Conservation (phyloP, 2,113 vertebrate genomes). For the Ceyx melanurus region DNA sequence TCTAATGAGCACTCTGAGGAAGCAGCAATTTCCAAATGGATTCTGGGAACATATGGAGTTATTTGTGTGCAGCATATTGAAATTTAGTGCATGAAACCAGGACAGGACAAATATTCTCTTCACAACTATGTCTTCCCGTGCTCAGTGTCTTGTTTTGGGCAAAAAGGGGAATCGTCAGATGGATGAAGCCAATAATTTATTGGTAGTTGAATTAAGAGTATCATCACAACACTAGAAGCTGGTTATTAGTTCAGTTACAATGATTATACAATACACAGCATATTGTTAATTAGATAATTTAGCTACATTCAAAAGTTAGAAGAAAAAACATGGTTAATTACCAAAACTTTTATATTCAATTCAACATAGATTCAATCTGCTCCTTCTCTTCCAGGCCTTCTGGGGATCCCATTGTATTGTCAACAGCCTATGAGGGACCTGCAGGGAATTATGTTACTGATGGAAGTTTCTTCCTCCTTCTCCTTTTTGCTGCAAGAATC, state of each 20-base stretch:
- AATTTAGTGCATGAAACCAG: background rate
- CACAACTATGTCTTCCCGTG: background rate
- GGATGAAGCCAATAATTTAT: background rate
- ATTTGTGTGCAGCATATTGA: background rate
- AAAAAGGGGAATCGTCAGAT: background rate
- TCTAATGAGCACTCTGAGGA: background rate
- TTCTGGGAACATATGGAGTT: conserved; percentile 5
- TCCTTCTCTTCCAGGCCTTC: background rate
- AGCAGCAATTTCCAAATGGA: background rate
- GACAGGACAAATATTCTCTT: background rate
- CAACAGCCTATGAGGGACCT: background rate
- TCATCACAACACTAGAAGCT: background rate
- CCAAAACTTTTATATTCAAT: background rate
- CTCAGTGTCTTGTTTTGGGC: background rate
- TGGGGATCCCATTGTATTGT: accelerated
- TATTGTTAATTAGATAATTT: background rate
- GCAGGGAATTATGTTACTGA: background rate
- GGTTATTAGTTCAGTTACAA: background rate
- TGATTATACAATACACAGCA: background rate
- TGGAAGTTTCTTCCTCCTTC: background rate
- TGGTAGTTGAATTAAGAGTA: background rate
- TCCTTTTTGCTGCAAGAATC: background rate
- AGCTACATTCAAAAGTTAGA: background rate
- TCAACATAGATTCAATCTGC: background rate
- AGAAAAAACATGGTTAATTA: background rate